Evolutionary conservation across 2,888 invertebrate genomes (phyloP), one percentile per base, ranked within the genome.

Genomic region (Clanis bilineata): DNA sequence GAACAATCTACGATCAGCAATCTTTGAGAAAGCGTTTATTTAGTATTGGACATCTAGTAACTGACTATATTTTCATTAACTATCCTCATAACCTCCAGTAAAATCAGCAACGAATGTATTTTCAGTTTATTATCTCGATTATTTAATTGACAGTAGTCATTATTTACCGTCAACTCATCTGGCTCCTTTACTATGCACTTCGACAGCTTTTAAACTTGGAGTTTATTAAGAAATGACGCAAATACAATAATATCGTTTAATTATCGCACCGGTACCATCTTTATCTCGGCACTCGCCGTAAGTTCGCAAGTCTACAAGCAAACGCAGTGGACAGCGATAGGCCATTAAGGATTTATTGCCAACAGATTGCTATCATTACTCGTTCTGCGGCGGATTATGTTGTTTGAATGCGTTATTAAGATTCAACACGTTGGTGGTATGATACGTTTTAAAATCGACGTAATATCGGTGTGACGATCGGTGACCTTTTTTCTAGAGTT

Each of bases 361-460:
- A 75, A 76, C 79, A 86, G 89, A 90, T 90, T 84, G 87, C 88
- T 88, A 90, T 90, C 87, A 89, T 88, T 90, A 88, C 79, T 74
- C 72, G 68, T 74, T 68, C 68, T 67, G 69, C 71, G 69, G 76
- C 77, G 79, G 85, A 89, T 89, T 87, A 88, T 88, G 88, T 87
- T 90, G 88, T 90, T 89, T 88, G 85, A 89, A 88, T 88, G 82
- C 80, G 80, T 85, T 87, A 90, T 84, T 85, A 86, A 38, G 47
- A 58, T n/a, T 47, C 47, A 39, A 47, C 38, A 47, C 39, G 38
- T 47, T 6, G 25, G 25, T 22, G 47, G 47, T 23, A 25, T 18
- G 47, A 25, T 23, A n/a, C 12, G 21, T 58, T 58, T 47, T 45
- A 45, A 58, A 58, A 45, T 18, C 25, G 25, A 44, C 32, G 44